Evolutionary conservation across 2,888 invertebrate species (phyloP).

Genomic region (Plagodis pulveraria): DNA sequence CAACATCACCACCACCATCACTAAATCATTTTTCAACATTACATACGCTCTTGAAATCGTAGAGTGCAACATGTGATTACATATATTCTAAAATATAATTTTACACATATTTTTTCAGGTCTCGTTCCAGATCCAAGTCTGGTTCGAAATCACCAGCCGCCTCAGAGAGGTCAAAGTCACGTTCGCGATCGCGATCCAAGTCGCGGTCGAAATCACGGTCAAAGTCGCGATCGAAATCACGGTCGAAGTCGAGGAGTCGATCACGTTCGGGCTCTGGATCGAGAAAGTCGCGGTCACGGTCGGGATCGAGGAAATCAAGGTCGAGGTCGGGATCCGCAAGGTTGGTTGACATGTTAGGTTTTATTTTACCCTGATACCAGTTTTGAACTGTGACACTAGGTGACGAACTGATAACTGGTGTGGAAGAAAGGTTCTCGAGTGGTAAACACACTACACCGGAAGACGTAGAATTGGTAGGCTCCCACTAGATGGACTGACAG

Average conservation of each 20-base stretch:
- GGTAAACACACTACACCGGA: too few relatives aligned
- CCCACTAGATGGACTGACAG: too few relatives aligned
- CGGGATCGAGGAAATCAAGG: slow-evolving; percentile 59
- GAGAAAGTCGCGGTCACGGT: slow-evolving; percentile 63
- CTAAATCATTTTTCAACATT: too few relatives aligned
- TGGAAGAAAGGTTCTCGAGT: too few relatives aligned
- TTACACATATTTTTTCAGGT: slow-evolving; percentile 27
- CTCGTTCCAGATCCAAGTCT: slow-evolving; percentile 70
- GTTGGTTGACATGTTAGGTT: slow-evolving; percentile 7
- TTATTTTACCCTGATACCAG: too few relatives aligned
- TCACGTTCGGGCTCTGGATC: slow-evolving; percentile 71
- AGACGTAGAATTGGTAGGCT: too few relatives aligned
- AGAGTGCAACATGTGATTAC: too few relatives aligned
- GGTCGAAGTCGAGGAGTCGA: slow-evolving; percentile 58
- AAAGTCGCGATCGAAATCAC: slow-evolving; percentile 53
- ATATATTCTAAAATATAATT: too few relatives aligned
- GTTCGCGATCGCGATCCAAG: slow-evolving; percentile 52
- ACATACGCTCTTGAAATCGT: too few relatives aligned
- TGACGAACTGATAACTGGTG: too few relatives aligned
- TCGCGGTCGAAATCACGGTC: slow-evolving; percentile 57
- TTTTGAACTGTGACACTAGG: too few relatives aligned
- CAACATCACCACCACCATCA: too few relatives aligned
- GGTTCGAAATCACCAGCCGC: slow-evolving; percentile 70
- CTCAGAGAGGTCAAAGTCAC: slow-evolving; percentile 60
- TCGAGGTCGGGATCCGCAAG: slow-evolving; percentile 36